A percentile compares a stretch with the other conserved stretches of the same genome.
Conservation (phyloP, 2,113 vertebrate genomes). For the Thalassarche chlororhynchos region DNA sequence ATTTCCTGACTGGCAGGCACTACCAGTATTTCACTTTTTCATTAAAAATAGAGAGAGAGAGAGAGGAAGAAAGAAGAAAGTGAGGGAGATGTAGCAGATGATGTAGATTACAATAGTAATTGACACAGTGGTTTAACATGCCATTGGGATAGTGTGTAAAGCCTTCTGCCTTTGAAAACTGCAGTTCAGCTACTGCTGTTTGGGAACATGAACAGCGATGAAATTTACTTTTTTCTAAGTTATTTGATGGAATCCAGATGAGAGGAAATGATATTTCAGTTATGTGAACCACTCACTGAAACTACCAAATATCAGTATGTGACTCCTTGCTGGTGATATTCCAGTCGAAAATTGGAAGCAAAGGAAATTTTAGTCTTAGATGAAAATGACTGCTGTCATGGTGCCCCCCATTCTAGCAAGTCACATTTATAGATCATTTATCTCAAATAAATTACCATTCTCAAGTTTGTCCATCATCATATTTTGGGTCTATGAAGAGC, state of each 20-base stretch:
- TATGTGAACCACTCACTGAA: not conserved
- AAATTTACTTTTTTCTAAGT: not conserved
- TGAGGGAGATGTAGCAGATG: not conserved
- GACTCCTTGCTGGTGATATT: not conserved
- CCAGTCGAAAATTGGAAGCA: not conserved
- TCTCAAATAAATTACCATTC: not conserved
- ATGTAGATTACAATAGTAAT: not conserved
- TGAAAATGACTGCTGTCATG: not conserved
- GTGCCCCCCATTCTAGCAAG: not conserved
- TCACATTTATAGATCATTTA: not conserved
- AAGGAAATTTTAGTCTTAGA: not conserved
- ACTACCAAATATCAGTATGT: not conserved
- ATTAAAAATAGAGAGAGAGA: not conserved
- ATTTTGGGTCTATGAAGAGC: not conserved
- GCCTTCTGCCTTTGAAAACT: not conserved
- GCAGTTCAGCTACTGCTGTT: not conserved
- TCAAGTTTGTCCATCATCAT: not conserved
- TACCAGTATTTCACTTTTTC: constrained; percentile 49
- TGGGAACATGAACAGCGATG: not conserved
- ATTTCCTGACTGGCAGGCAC: constrained; percentile 44
- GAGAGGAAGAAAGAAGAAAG: not conserved
- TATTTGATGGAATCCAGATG: not conserved
- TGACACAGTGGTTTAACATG: not conserved
- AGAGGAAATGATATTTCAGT: not conserved
- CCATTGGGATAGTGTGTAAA: not conserved